Evolutionary conservation across 1,140 invertebrate species (phyloP).

Genomic region (Zaprionus davidi): DNA sequence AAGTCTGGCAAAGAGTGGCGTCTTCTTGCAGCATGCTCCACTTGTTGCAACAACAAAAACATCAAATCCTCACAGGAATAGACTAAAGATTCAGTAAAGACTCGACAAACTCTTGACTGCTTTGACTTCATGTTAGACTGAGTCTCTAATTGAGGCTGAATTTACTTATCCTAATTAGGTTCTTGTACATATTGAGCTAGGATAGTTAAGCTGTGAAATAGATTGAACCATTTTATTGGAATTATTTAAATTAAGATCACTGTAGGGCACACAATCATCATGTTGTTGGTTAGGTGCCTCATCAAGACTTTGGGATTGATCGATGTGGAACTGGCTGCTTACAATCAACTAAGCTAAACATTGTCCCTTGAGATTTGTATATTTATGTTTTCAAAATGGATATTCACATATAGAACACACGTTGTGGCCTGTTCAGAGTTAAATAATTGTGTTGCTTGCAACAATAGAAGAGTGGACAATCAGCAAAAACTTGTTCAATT

Average conservation of each 20-base stretch:
- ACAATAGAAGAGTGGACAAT: conserved; percentile 6
- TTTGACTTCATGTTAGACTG: neutral
- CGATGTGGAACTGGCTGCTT: too few species aligned
- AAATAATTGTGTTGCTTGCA: conserved; percentile 7
- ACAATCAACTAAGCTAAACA: neutral
- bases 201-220: too few species aligned
- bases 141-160: neutral
- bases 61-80: neutral
- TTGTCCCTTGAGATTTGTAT: neutral
- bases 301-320: too few species aligned
- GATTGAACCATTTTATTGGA: too few species aligned
- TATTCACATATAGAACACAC: neutral
- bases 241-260: too few species aligned
- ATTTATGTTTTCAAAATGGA: neutral
- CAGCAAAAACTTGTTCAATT: conserved; percentile 59
- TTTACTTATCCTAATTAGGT: neutral
- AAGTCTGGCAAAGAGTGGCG: neutral
- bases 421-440: neutral
- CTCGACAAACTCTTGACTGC: neutral
- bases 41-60: neutral
- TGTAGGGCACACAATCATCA: too few species aligned
- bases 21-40: neutral
- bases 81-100: neutral
- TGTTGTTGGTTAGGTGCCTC: too few species aligned
- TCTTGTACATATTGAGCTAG: neutral